These are phyloP conservation scores for Drosophila mayri DNA, from an alignment of 1,140 invertebrate genomes.

Conservation along the genomic window DNA sequence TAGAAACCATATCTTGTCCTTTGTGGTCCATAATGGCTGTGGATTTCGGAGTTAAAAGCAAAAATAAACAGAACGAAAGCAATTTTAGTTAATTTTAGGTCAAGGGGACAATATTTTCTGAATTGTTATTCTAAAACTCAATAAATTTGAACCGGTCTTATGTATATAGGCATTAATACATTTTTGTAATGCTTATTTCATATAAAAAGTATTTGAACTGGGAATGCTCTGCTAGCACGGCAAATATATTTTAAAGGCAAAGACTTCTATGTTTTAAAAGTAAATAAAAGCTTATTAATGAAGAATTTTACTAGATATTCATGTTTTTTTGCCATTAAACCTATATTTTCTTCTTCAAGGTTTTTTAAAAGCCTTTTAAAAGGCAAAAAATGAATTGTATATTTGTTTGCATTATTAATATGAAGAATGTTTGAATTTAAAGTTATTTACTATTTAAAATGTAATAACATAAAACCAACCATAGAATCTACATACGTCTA, in stretches of 20 bases:
- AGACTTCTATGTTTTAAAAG: background rate
- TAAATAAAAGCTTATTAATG: no score
- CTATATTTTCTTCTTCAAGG: no score
- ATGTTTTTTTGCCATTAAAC: no score
- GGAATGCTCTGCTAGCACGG: background rate
- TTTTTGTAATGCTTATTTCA: no score
- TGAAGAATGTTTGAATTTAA: background rate
- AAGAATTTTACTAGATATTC: no score
- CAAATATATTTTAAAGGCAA: background rate
- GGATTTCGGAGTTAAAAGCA: background rate
- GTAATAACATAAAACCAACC: background rate
- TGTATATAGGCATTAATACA: background rate
- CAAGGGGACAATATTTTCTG: background rate
- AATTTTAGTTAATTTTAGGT: background rate
- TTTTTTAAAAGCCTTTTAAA: no score
- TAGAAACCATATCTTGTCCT: background rate
- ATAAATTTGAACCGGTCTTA: background rate
- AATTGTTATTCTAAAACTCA: background rate
- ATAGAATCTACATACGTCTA: no score
- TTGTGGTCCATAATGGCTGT: slow-evolving; percentile 1
- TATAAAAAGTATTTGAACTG: background rate
- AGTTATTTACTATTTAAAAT: background rate
- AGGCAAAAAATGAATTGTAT: no score
- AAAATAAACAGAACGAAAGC: background rate
- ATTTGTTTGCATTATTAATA: no score